Base-by-base conservation (phyloP, 2,888 invertebrate genomes). In the Cyclophora punctaria region DNA sequence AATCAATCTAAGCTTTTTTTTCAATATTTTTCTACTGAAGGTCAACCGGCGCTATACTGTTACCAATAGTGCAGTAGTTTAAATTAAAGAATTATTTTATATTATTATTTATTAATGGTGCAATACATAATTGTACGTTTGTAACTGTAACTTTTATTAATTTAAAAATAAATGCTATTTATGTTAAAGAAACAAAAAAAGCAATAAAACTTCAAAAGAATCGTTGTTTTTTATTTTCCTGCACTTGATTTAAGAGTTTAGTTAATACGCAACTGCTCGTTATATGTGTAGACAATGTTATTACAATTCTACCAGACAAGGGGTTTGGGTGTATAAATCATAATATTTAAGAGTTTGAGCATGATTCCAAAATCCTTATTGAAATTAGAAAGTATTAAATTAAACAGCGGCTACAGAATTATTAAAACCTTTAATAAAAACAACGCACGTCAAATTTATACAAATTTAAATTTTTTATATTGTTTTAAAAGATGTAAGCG, bases 131-230 rank as follows among this genome's bases (percentile, higher is more conserved):
- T 83, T 83, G 83, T 86, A 83, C 85, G 83, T 85, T 83, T 85
- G 81, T 87, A 83, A 81, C 77, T 85, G 83, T 85, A 85, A 84
- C 83, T 84, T 84, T 78, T 85, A 83, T 76, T 86, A 80, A 73
- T 80, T 61, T 61, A 83, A 86, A 84, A 83, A 84, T 87, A 86
- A 87, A 87, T 84, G 84, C 85, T 87, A 88, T 87, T 86, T 87
- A 87, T 88, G 86, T 87, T 83, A 87, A 83, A 81, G 75, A 82
- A 78, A 83, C 69, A 85, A 85, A 87, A 83, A 86, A 86, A 81
- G 73, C 75, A 88, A 87, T 87, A 88, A 87, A 88, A 88, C 79
- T 80, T 83, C 76, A 79, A 86, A 86, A 83, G 75, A 69, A 75
- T 63, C 58, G 41, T 67, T 68, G 69, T 60, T 74, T 83, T 81